Conservation (phyloP, 2,888 invertebrate genomes). For the Heterodera filipjevi region DNA sequence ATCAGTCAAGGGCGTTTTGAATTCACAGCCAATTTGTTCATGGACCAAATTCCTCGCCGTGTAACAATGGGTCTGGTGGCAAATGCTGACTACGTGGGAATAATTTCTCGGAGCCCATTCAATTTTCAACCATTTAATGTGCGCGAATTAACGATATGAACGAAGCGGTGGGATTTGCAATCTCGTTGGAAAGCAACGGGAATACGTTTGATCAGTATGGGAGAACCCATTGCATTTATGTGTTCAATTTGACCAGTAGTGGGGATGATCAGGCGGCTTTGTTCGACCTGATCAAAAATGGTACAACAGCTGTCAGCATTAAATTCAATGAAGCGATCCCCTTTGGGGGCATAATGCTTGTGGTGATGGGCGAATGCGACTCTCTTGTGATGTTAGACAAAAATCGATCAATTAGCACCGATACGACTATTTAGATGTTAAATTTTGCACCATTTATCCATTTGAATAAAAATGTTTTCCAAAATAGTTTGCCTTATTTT, state of each 20-base stretch:
- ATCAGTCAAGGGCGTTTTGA: constrained; percentile 10
- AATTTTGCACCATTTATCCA: not conserved
- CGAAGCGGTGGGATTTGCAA: constrained; percentile 5
- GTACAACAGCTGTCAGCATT: constrained; percentile 19
- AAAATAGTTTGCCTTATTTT: not conserved
- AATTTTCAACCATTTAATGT: constrained; percentile 21
- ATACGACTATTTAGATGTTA: constrained; percentile 3
- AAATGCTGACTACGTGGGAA: constrained; percentile 17
- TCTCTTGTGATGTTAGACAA: constrained; percentile 8
- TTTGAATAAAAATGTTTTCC: not conserved
- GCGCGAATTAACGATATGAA: constrained; percentile 16
- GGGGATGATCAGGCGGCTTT: constrained; percentile 14
- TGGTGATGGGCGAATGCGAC: constrained; percentile 9
- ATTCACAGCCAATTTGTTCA: constrained; percentile 15
- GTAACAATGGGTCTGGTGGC: constrained; percentile 10
- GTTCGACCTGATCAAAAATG: constrained; percentile 24
- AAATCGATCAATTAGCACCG: constrained; percentile 11
- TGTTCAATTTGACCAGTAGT: constrained; percentile 27
- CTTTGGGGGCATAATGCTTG: not conserved
- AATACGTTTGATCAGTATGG: not conserved
- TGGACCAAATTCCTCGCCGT: constrained; percentile 21
- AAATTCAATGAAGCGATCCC: constrained; percentile 24
- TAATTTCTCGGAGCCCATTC: not conserved
- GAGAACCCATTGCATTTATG: constrained; percentile 7
- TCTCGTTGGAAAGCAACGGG: constrained; percentile 7